Percentiles rank a stretch among this genome's conserved stretches.
Conservation (phyloP, 64 coral and sea anemone species). For the Actinia tenebrosa region DNA sequence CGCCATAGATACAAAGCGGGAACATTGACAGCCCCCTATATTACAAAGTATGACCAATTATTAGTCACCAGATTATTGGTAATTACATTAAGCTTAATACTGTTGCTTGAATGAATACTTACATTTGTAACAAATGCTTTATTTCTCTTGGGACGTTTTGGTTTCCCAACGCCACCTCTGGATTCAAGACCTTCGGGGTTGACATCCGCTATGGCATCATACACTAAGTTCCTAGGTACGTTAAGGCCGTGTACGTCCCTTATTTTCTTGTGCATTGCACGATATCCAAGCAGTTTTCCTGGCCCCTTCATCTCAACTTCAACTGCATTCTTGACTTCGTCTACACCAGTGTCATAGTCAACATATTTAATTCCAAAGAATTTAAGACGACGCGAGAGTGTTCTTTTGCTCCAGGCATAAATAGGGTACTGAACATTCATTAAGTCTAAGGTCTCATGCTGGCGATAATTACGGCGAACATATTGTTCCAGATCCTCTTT, state of each 20-base stretch:
- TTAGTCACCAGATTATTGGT: conserved; percentile 12
- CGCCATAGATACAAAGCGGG: conserved; percentile 40
- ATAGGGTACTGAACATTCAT: conserved; percentile 29
- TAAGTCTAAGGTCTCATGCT: conserved; percentile 33
- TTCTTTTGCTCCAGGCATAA: conserved; percentile 48
- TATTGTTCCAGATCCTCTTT: conserved; percentile 30
- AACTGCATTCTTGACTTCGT: conserved; percentile 43
- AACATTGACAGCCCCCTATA: conserved; percentile 35
- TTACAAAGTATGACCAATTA: conserved; percentile 17
- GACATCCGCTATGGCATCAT: conserved; percentile 29
- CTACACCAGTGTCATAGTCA: conserved; percentile 38
- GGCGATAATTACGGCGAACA: conserved; percentile 42
- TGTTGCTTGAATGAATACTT: conserved; percentile 42
- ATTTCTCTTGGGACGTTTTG: conserved; percentile 53
- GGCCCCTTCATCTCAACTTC: conserved; percentile 45
- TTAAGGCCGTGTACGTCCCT: conserved; percentile 28
- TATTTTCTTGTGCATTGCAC: conserved; percentile 42
- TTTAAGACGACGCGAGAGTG: conserved; percentile 26
- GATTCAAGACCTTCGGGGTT: conserved; percentile 36
- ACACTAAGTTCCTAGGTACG: conserved; percentile 33
- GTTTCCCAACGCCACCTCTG: conserved; percentile 47
- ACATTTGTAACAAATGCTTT: conserved; percentile 50
- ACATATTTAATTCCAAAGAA: conserved; percentile 43
- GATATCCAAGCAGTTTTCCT: conserved; percentile 46
- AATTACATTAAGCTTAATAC: conserved; percentile 25